Conservation (phyloP, 2,797 vertebrate genomes). For the Gastrophryne carolinensis region DNA sequence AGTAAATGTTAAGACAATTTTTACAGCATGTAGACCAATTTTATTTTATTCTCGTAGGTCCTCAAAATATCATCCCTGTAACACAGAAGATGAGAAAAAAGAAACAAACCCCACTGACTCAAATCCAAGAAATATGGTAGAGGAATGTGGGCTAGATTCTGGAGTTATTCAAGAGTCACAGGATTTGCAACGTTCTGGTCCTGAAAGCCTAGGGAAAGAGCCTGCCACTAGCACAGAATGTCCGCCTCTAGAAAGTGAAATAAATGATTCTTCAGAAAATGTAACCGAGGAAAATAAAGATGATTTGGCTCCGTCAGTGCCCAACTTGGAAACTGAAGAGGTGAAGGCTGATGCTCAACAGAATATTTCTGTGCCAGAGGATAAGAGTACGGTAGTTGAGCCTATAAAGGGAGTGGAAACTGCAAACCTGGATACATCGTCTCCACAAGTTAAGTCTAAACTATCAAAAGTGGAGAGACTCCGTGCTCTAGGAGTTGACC, state of each 20-base stretch:
- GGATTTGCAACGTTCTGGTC: not conserved
- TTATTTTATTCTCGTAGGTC: slow-evolving; percentile 65
- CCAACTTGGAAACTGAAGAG: not conserved
- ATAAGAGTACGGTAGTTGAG: not conserved
- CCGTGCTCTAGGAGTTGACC: slow-evolving; percentile 83
- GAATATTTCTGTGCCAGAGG: not conserved
- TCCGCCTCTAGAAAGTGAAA: not conserved
- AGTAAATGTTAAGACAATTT: too few species aligned
- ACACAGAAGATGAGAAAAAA: slow-evolving; percentile 65
- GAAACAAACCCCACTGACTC: slow-evolving; percentile 32
- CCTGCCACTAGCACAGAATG: not conserved
- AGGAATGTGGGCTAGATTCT: not conserved
- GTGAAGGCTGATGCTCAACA: not conserved
- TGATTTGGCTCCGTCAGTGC: not conserved
- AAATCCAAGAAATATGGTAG: not conserved
- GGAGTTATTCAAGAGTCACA: slow-evolving; percentile 32
- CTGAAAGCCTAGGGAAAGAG: not conserved
- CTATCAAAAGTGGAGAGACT: slow-evolving; percentile 80
- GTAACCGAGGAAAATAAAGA: not conserved
- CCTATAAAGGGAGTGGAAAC: slow-evolving; percentile 3
- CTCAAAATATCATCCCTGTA: slow-evolving; percentile 75
- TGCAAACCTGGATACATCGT: not conserved
- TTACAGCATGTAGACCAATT: too few species aligned
- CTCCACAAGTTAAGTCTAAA: slow-evolving; percentile 64
- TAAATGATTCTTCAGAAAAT: not conserved